Evolutionary conservation across 1,140 invertebrate species (phyloP).

Genomic region (Nilaparvata lugens): DNA sequence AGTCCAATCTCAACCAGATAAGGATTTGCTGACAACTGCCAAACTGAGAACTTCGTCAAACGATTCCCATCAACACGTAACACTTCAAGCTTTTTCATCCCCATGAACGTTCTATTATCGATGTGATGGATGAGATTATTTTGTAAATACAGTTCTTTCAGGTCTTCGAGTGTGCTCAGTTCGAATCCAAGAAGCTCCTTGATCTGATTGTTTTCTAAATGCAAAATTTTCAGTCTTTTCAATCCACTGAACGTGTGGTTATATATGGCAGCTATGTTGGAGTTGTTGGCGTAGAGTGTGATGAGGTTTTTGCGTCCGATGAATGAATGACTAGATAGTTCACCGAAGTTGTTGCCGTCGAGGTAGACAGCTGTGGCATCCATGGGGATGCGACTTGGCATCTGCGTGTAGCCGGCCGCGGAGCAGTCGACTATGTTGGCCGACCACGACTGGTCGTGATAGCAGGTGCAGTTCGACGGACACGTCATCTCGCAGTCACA

Average conservation of each 20-base stretch:
- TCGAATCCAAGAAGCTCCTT: conserved; percentile 72
- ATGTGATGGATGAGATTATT: conserved; percentile 76
- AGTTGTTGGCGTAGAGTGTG: conserved; percentile 80
- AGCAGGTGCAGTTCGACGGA: conserved; percentile 86
- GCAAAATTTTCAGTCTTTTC: conserved; percentile 61
- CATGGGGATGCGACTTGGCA: conserved; percentile 84
- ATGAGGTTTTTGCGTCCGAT: conserved; percentile 81
- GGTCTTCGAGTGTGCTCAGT: conserved; percentile 66
- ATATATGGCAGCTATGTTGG: conserved; percentile 70
- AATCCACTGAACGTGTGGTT: conserved; percentile 87
- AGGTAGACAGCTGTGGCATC: conserved; percentile 88
- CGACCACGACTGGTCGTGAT: conserved; percentile 89
- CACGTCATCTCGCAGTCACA: conserved; percentile 95
- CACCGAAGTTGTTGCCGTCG: conserved; percentile 80
- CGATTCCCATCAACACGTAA: conserved; percentile 76
- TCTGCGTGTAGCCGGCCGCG: conserved; percentile 61
- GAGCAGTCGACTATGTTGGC: conserved; percentile 90
- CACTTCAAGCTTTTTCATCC: conserved; percentile 70
- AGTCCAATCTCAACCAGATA: conserved; percentile 70
- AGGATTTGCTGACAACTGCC: conserved; percentile 59
- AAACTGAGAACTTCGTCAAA: conserved; percentile 68
- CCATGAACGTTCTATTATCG: conserved; percentile 73
- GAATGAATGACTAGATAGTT: conserved; percentile 80
- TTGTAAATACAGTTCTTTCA: conserved; percentile 79
- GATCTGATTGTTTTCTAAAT: conserved; percentile 78